These are phyloP conservation scores for Dolichotis patagonum DNA, from an alignment of 2,113 vertebrate genomes.

Conservation along the genomic window DNA sequence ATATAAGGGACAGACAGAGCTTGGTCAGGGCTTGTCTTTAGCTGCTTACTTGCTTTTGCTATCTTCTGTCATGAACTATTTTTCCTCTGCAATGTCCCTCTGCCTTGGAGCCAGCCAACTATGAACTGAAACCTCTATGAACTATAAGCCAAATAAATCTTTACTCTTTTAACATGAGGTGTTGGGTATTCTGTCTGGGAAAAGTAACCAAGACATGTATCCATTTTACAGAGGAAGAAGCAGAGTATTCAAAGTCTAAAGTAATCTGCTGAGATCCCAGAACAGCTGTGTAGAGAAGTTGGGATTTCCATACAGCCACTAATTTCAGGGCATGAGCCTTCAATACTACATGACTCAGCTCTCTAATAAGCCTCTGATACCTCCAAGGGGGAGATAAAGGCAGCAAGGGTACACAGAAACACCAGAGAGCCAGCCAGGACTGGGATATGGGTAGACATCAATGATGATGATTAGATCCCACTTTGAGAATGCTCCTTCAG, in stretches of 20 bases:
- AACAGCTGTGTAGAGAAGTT: accelerated
- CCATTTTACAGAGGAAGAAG: background rate
- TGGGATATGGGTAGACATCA: accelerated
- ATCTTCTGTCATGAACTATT: background rate
- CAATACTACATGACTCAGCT: background rate
- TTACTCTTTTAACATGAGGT: background rate
- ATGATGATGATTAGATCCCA: background rate
- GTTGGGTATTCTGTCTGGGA: background rate
- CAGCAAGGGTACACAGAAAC: background rate
- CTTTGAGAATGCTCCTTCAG: background rate
- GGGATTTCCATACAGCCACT: background rate
- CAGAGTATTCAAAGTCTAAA: background rate
- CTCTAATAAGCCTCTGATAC: no score
- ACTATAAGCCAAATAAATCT: background rate
- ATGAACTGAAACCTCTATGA: background rate
- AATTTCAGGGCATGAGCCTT: background rate
- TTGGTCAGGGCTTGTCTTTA: background rate
- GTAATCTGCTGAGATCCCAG: background rate
- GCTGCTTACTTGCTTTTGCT: background rate
- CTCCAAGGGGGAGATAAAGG: background rate
- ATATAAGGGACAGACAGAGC: background rate
- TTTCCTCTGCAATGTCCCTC: background rate
- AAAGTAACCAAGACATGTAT: background rate
- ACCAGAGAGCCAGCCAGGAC: background rate
- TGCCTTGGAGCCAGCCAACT: background rate